Conservation (phyloP, 1,140 invertebrate species). For the Chionoecetes opilio region DNA sequence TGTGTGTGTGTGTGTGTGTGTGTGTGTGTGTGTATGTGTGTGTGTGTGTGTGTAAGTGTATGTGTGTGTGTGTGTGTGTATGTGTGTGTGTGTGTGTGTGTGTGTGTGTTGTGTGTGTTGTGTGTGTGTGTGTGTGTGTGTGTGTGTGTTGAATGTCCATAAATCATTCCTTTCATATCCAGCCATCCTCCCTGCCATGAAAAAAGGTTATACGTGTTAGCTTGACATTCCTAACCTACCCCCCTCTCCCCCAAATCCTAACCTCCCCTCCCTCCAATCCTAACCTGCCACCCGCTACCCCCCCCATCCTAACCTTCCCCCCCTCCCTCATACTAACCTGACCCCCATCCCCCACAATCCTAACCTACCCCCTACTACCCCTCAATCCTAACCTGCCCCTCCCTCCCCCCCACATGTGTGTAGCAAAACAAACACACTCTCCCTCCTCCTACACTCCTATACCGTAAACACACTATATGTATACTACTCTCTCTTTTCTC, state of each 20-base stretch:
- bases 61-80: constrained; percentile 51
- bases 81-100: constrained; percentile 33
- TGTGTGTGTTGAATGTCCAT: constrained; percentile 34
- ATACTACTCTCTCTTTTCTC: no score
- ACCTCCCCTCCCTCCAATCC: background rate
- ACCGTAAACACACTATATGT: no score
- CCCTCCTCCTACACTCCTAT: no score
- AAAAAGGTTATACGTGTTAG: no score
- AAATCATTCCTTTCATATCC: background rate
- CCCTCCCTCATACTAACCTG: background rate
- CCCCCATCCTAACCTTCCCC: background rate
- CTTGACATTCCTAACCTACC: no score
- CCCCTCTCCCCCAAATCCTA: no score
- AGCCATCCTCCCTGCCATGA: no score
- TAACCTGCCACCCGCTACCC: background rate
- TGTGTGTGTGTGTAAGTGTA: constrained; percentile 32
- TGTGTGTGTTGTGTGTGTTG: constrained; percentile 41
- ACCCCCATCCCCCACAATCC: no score
- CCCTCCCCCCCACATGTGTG: no score
- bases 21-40: constrained; percentile 39
- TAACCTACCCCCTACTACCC: no score
- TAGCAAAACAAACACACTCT: no score
- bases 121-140: constrained; percentile 38
- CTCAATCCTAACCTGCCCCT: no score
- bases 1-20: constrained; percentile 38